Base-by-base conservation (phyloP, 2,797 vertebrate species). In the Catamblyrhynchus diadema region DNA sequence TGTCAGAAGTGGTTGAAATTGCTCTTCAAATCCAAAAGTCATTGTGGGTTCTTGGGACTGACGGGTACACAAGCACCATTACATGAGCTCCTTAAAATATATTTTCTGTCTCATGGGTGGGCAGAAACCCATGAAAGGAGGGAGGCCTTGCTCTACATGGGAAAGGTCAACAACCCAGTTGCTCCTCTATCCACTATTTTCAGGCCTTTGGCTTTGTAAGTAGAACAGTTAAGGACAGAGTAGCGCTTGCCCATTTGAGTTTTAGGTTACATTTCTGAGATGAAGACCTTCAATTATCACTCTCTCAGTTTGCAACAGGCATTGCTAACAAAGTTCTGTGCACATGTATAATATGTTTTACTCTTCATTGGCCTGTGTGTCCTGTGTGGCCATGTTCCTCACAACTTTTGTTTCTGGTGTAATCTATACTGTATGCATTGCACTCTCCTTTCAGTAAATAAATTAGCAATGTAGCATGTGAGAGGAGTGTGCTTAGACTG, bases 341-440 rank as follows among this genome's bases (percentile, higher is more conserved):
- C 30, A 23, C 33, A 6, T 18, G 22, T 61, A 2, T 32, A 37
- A 37, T 2, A 3, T 1, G 1, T 37, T 25, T 15, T 7, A 41
- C 0, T 6, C 28, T 54, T 67, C 5, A 30, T 33, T 79, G 72
- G 4, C 28, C 9, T 15, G 1, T 8, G 18, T 20, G 21, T 48
- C 57, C 37, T 15, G 19, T 6, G 28, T 23, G 39, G 28, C 28
- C 39, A 41, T 0, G 2, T 14, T 50, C 48, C 56, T 84, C 42
- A n/a, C 9, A 47, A 9, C 25, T 62, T 74, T 37, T 83, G 2
- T 57, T 87, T 87, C 67, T 74, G 24, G 21, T 77, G 10, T 30
- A 47, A 39, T 41, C 22, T 44, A 6, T 44, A 20, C 5, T 50
- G 17, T 25, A 35, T 33, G 8, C 23, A 27, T 47, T 54, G 14